Base-by-base conservation (phyloP, 2,888 invertebrate species). In the Nebria brevicollis region DNA sequence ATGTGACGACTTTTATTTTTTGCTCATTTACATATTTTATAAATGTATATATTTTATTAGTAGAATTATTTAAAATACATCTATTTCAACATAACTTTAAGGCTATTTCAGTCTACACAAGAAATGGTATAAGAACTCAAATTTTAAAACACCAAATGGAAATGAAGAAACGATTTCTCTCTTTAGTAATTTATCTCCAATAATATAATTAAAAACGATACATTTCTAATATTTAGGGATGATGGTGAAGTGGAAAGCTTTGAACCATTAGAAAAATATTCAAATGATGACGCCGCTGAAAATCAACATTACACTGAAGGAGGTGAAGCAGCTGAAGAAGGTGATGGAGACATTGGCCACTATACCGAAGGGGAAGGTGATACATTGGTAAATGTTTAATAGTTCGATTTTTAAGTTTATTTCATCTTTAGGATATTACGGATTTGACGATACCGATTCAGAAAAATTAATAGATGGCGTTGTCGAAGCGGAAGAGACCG, bases 291-390 rank as follows among this genome's bases (percentile, higher is more conserved):
- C 8, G 8, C 25, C 54, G 70, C 73, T 64, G 73, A 42, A 26
- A 74, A 70, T 7, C 75, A 72, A 80, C 70, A 80, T 20, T 70
- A 75, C 70, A 72, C 70, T n/a, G 80, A 80, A 75, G 80, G 64
- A 1, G 7, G 2, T 11, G 54, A 8, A 11, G 54, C 54, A 54
- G 54, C 54, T 54, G 54, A 54, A 54, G 54, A 54, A 54, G 54
- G 11, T 54, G 54, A 54, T 54, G 54, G 54, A 11, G 80, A 74
- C 54, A 64, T 70, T 4, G 80, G 20, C 0, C 80, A 80, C 75
- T 75, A 80, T 15, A 54, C 75, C 54, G 75, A 64, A 72, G 80
- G 79, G 13, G 75, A 64, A 75, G 80, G 79, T 79, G 25, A 7
- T 75, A 5, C 13, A 70, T 34, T 54, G 1, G 13, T 54, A 54